These are phyloP conservation scores for Xestobium rufovillosum DNA, from an alignment of 2,888 invertebrate species.

Conservation along the genomic window DNA sequence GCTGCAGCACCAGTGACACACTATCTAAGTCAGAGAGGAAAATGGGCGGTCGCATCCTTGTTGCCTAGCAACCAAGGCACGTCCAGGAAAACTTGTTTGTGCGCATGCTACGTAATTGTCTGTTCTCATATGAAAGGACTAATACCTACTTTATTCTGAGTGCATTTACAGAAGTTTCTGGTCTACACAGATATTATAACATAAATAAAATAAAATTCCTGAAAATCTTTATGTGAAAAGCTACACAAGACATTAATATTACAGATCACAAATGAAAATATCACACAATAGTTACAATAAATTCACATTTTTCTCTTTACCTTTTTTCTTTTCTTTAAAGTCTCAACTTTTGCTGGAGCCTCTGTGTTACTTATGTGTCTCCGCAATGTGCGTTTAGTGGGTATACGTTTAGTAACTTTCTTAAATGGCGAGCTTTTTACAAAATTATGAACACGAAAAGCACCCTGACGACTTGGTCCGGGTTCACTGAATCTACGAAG, in stretches of 20 bases:
- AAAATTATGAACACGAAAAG: conserved; percentile 37
- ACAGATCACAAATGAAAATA: conserved; percentile 1
- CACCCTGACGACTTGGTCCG: conserved; percentile 31
- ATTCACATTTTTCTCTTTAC: conserved; percentile 26
- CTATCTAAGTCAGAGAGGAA: no score
- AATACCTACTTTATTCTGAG: no score
- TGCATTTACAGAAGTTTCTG: no score
- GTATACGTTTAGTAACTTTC: conserved; percentile 28
- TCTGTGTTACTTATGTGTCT: conserved; percentile 31
- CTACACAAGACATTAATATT: no score
- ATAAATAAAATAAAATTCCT: not conserved
- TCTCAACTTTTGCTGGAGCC: conserved; percentile 32
- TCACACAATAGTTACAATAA: not conserved
- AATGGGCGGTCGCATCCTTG: no score
- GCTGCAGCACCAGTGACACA: no score
- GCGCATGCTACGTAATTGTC: no score
- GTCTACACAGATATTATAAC: not conserved
- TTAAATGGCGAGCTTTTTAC: conserved; percentile 27
- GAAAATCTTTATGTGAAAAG: not conserved
- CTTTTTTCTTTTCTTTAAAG: conserved; percentile 38
- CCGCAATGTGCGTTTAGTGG: conserved; percentile 34
- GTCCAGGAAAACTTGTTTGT: no score
- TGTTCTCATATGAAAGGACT: no score
- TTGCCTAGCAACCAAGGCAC: no score
- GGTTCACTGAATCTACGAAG: conserved; percentile 22